Base-by-base conservation (phyloP, 2,113 vertebrate species). In the Vimba vimba region DNA sequence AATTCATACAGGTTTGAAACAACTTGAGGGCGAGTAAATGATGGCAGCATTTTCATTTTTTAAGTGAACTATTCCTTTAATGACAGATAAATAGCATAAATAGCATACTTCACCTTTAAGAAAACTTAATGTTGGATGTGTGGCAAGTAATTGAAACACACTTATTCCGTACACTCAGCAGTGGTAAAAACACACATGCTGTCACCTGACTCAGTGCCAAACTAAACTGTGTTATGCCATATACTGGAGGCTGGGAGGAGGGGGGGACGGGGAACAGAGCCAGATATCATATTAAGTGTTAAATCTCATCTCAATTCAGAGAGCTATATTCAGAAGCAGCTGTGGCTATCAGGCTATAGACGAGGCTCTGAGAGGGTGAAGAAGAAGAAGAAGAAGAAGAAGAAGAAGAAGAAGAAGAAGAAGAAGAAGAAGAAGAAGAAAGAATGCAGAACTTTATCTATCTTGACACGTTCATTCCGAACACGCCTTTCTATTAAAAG, bases 271-370 rank as follows among this genome's bases (percentile, higher is more conserved):
- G 83, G 68, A 84, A 85, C 85, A 33, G 88, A 90, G 78, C 81
- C 77, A 71, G 90, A 88, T 91, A 92, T 39, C 87, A 81, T 90
- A 88, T 91, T 87, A 86, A 60, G 78, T 85, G 68, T 85, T 88
- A 91, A 79, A 91, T 89, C 89, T 85, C 21, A 66, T 30, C 85
- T 89, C 90, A 91, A 92, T 90, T 88, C 90, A 89, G 88, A 55
- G 33, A 82, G 88, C 88, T 92, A 90, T 88, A 91, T 91, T 91
- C 84, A 92, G 91, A 86, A 87, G 91, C 86, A 81, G 80, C 60
- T 64, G 60, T 64, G 60, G 9, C 23, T 4, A 21, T 57, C 19
- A 9, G 60, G 9, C 60, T 64, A 6, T 27, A 64, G 60, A 64
- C 13, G 83, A 87, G 85, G 69, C 80, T 88, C 45, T 47, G 45